phyloP scores from a whole-genome alignment of 1,140 invertebrate genomes.

The Melitaea cinxia region DNA sequence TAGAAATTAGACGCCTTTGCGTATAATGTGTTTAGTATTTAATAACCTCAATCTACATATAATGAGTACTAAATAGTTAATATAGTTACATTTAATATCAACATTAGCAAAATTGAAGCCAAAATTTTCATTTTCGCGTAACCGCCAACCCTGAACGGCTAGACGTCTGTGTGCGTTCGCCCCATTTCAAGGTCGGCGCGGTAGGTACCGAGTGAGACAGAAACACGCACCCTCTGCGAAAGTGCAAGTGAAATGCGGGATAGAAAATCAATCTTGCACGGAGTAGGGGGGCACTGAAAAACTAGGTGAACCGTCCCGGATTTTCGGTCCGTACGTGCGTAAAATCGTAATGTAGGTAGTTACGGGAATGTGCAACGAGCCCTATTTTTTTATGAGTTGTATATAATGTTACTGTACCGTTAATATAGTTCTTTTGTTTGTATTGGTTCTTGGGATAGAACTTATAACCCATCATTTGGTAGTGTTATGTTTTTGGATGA shows the following conservation, averaged over 20 bases:
- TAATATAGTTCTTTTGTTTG: too few relatives aligned
- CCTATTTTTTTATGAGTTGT: constrained; percentile 1
- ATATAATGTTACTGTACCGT: background rate
- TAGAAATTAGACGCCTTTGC: too few relatives aligned
- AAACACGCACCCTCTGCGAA: constrained; percentile 55
- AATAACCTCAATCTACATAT: too few relatives aligned
- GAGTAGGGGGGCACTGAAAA: constrained; percentile 60
- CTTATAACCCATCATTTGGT: too few relatives aligned
- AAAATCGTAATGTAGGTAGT: constrained; percentile 23
- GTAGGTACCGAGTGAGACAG: constrained; percentile 57
- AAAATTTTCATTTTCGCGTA: constrained; percentile 2
- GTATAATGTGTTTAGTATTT: too few relatives aligned
- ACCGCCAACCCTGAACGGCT: constrained; percentile 40
- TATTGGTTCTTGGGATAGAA: too few relatives aligned
- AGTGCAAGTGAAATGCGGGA: constrained; percentile 76
- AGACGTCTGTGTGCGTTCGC: constrained; percentile 54
- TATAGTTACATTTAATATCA: background rate
- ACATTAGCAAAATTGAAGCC: constrained; percentile 1
- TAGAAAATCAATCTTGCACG: constrained; percentile 79
- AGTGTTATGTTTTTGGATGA: too few relatives aligned
- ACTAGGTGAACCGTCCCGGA: constrained; percentile 70
- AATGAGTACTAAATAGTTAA: too few relatives aligned
- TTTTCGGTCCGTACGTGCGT: constrained; percentile 31
- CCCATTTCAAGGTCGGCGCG: constrained; percentile 71
- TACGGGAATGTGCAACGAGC: constrained; percentile 26